Evolutionary conservation across 2,888 invertebrate genomes (phyloP).

Genomic region (Polymixis flavicincta): DNA sequence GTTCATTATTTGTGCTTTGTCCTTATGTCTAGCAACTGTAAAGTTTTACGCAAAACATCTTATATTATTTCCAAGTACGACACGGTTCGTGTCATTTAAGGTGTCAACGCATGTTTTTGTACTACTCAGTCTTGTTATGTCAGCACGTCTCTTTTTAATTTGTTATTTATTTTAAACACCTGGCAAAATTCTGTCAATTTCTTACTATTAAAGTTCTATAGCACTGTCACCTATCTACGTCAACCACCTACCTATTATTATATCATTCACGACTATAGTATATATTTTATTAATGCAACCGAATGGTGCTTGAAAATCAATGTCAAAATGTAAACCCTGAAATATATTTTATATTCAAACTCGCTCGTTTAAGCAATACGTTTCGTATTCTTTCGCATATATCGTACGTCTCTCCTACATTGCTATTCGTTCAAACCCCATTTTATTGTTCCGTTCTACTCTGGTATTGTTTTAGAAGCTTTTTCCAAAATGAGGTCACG

Average conservation of each 20-base stretch:
- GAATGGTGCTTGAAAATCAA: constrained; percentile 33
- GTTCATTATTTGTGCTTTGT: background rate
- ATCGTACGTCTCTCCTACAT: constrained; percentile 38
- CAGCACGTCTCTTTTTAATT: no score
- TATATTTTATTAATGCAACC: background rate
- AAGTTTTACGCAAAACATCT: background rate
- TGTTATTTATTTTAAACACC: background rate
- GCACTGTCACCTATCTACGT: background rate
- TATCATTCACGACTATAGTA: background rate
- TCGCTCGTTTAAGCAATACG: constrained; percentile 41
- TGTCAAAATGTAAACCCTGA: constrained; percentile 26
- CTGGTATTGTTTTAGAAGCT: constrained; percentile 45
- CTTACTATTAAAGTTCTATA: background rate
- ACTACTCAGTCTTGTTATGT: background rate
- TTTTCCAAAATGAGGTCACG: constrained; percentile 52
- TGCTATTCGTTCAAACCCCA: constrained; percentile 46
- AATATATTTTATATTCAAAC: constrained; percentile 43
- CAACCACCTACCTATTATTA: background rate
- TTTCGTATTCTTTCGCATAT: constrained; percentile 19
- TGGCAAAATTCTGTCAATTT: background rate
- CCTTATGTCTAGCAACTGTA: background rate
- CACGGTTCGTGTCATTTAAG: background rate
- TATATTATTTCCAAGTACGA: no score
- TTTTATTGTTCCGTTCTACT: constrained; percentile 47
- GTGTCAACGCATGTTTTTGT: background rate